Evolutionary conservation across 1,140 invertebrate species (phyloP).

Genomic region (Euwallacea fornicatus): DNA sequence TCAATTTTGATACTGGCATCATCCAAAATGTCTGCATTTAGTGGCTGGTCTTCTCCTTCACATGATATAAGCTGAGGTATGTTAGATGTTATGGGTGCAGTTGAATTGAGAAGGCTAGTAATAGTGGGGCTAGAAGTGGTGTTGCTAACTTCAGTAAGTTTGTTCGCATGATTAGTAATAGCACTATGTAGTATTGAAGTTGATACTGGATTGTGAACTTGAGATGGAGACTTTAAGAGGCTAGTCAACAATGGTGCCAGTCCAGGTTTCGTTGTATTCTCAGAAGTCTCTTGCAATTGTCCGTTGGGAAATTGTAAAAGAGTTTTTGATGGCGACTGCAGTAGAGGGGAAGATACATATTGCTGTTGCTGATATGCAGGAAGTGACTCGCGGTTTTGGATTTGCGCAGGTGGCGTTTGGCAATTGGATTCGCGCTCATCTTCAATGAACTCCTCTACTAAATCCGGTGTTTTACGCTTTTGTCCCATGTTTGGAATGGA

Average conservation of each 20-base stretch:
- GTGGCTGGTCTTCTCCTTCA: slow-evolving; percentile 21
- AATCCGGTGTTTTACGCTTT: slow-evolving; percentile 51
- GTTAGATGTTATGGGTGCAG: slow-evolving; percentile 46
- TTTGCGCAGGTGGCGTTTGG: slow-evolving; percentile 17
- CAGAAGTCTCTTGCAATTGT: slow-evolving; percentile 29
- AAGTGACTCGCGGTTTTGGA: slow-evolving; percentile 6
- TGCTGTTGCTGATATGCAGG: slow-evolving; percentile 30
- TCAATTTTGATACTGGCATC: slow-evolving; percentile 51
- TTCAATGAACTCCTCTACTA: slow-evolving; percentile 47
- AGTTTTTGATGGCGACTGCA: not conserved
- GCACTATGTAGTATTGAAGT: slow-evolving; percentile 56
- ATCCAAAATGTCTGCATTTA: slow-evolving; percentile 44
- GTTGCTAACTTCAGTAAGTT: slow-evolving; percentile 2
- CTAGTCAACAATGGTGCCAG: slow-evolving; percentile 79
- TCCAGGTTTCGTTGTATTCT: slow-evolving; percentile 43
- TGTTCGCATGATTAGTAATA: slow-evolving; percentile 47
- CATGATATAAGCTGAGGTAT: slow-evolving; percentile 33
- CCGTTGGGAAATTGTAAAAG: slow-evolving; percentile 7
- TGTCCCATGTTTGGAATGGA: slow-evolving; percentile 35
- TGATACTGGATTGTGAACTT: slow-evolving; percentile 51
- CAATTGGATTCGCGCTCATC: slow-evolving; percentile 49
- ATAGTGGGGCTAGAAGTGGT: slow-evolving; percentile 57
- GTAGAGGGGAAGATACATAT: not conserved
- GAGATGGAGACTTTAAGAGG: slow-evolving; percentile 73
- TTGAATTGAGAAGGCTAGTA: slow-evolving; percentile 59